Base-by-base conservation (phyloP, 2,797 vertebrate species). In the Amniataba percoides region DNA sequence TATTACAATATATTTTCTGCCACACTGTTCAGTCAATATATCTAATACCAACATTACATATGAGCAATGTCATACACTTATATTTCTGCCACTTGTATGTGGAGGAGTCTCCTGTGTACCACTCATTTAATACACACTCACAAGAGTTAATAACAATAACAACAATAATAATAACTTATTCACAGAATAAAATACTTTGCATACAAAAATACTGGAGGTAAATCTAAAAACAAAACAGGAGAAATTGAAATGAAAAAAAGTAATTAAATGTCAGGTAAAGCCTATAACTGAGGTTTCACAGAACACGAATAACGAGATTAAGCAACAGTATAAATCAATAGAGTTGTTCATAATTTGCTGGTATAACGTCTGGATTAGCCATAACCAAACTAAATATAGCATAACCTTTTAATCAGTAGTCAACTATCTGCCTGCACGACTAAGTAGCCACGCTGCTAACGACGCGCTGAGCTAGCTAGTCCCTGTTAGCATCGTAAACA, bases 361-460 rank as follows among this genome's bases (percentile, higher is more conserved):
- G 23, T 52, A 15, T 12, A 10, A 49, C n/a, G 8, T 4, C 40
- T 19, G 1, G 13, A 55, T 34, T 18, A 39, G 2, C 23, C 16
- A 74, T 18, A 7, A n/a, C 3, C 19, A 4, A 3, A 48, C 40
- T 25, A 15, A 39, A 51, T n/a, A 43, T 43, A 31, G 27, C 0
- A 11, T 39, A 31, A 31, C 27, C 27, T 27, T 6, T 1, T 1
- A 19, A 3, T 14, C 5, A 52, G 12, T 12, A 15, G 0, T 0
- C 12, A 27, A n/a, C 16, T 49, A 15, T 48, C 14, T 25, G 23
- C 7, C 52, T 42, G 0, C 46, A n/a, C 15, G 15, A 15, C 14
- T 1, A 43, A 61, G 36, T 78, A 87, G 68, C 58, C 65, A 77
- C 12, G 76, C 19, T 80, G 85, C 82, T 81, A 86, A 70, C 34